These are phyloP conservation scores for Mimachlamys varia DNA, from an alignment of 2,888 invertebrate genomes.

Conservation along the genomic window DNA sequence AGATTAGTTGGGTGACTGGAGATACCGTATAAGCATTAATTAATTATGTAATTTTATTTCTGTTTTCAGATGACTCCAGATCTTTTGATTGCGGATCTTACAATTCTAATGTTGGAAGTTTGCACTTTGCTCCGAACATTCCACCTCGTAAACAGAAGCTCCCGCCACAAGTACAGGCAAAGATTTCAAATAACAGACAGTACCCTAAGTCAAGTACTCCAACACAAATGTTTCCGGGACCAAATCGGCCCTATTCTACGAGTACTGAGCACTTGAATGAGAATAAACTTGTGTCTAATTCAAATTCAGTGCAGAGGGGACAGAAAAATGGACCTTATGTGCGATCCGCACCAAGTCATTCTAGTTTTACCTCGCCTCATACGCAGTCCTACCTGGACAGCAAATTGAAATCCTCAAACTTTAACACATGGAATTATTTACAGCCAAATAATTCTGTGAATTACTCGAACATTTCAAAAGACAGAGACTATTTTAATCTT, in stretches of 20 bases:
- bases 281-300: background rate
- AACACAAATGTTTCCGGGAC: background rate
- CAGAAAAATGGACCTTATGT: constrained; percentile 29
- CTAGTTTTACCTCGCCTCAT: constrained; percentile 17
- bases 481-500: constrained; percentile 49
- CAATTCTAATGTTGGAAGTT: background rate
- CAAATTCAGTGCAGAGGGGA: background rate
- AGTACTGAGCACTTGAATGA: constrained; percentile 1
- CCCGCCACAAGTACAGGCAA: background rate
- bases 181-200: background rate
- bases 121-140: background rate
- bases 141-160: constrained; percentile 15
- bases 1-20: too few species aligned
- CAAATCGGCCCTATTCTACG: background rate
- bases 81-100: constrained; percentile 55
- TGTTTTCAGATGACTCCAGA: constrained; percentile 64
- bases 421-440: constrained; percentile 46
- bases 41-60: constrained; percentile 43
- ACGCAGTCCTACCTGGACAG: background rate
- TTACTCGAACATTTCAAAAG: constrained; percentile 46
- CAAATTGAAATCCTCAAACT: background rate
- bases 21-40: background rate
- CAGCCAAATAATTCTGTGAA: constrained; percentile 40
- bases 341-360: background rate
- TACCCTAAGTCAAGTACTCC: constrained; percentile 1